Conservation (phyloP, 2,113 vertebrate genomes). For the Apaloderma vittatum region DNA sequence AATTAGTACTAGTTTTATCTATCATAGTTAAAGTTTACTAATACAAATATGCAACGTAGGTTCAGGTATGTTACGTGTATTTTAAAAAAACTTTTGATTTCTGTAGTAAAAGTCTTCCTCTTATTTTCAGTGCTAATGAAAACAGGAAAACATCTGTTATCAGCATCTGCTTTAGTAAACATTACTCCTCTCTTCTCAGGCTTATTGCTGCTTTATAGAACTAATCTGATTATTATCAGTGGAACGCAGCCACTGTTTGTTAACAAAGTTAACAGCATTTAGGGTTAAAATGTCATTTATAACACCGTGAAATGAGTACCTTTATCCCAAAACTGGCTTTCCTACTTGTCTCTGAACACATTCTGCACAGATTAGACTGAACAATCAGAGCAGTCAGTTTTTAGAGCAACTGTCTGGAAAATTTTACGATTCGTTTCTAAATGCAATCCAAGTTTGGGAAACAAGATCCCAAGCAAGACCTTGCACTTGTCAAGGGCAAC, state of each 20-base stretch:
- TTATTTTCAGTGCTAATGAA: background rate
- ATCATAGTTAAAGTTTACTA: background rate
- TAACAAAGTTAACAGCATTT: constrained; percentile 8
- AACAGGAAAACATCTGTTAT: background rate
- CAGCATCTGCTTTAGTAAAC: background rate
- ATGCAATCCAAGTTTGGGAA: background rate
- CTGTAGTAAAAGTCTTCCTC: background rate
- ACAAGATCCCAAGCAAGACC: background rate
- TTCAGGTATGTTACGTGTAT: background rate
- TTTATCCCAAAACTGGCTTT: background rate
- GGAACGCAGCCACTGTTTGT: background rate
- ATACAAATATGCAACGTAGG: background rate
- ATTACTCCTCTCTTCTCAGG: background rate
- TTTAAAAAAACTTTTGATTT: constrained; percentile 5
- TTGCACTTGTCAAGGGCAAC: background rate
- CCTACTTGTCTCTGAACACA: background rate
- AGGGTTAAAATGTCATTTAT: background rate
- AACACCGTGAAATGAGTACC: background rate
- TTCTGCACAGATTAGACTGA: background rate
- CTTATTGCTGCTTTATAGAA: background rate
- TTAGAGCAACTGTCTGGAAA: background rate
- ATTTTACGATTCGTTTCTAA: background rate
- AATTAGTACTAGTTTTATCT: constrained; percentile 32
- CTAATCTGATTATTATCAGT: background rate
- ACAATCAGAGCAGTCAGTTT: background rate